Percentiles rank a stretch among this genome's conserved stretches.
Conservation (phyloP, 2,797 vertebrate genomes). For the Micromesistius poutassou region DNA sequence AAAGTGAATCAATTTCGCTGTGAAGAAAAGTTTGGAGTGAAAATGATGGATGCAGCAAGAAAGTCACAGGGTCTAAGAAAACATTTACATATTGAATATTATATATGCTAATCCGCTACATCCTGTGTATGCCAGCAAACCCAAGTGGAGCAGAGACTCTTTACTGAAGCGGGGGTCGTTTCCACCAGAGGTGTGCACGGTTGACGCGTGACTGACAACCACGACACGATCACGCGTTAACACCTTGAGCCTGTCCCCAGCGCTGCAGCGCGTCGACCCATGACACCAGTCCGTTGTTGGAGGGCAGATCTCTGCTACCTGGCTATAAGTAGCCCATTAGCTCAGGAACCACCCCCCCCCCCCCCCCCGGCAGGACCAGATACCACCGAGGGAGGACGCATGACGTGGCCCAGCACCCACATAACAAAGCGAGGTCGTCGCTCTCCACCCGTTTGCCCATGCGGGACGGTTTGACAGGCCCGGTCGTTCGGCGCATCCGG, state of each 20-base stretch:
- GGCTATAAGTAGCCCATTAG: slow-evolving; percentile 59
- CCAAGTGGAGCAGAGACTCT: background rate
- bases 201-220: too few relatives aligned
- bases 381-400: slow-evolving; percentile 8
- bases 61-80: background rate
- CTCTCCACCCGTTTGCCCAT: too few relatives aligned
- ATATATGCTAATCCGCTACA: background rate
- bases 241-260: too few relatives aligned
- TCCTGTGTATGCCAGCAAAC: background rate
- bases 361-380: slow-evolving; percentile 28
- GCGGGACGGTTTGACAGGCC: too few relatives aligned
- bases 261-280: background rate
- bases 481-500: too few relatives aligned
- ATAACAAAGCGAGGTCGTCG: too few relatives aligned
- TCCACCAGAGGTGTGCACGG: background rate
- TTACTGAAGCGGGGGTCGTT: background rate
- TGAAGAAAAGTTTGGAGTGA: background rate
- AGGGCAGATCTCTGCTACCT: slow-evolving; percentile 34
- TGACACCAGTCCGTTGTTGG: slow-evolving; percentile 38
- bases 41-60: background rate
- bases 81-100: slow-evolving; percentile 1
- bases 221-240: too few relatives aligned
- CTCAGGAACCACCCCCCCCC: too few relatives aligned
- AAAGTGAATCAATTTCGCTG: background rate
- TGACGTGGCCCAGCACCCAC: background rate